A percentile compares a stretch with the other conserved stretches of the same genome.
Evolutionary conservation across 2,888 invertebrate genomes (phyloP).

Genomic region (Cataglyphis altisquamis): DNA sequence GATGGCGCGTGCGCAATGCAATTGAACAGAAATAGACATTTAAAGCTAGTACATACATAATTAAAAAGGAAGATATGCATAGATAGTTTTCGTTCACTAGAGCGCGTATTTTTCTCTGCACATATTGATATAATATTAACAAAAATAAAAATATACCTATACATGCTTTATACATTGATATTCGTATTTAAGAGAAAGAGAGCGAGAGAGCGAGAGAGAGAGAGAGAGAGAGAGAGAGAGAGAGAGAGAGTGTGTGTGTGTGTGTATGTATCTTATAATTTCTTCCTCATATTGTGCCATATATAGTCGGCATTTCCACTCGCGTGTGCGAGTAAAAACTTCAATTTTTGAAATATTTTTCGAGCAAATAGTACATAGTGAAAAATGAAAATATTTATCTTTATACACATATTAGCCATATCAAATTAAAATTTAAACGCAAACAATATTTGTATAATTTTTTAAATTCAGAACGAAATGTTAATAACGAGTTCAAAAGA

Average conservation of each 20-base stretch:
- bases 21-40: slow-evolving; percentile 77
- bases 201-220: too few relatives aligned
- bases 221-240: neutral
- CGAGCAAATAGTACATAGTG: neutral
- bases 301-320: neutral
- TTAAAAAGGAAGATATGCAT: neutral
- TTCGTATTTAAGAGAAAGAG: neutral
- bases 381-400: slow-evolving; percentile 17
- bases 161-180: neutral
- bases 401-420: neutral
- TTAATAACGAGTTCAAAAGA: slow-evolving; percentile 43
- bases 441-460: slow-evolving; percentile 21
- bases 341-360: neutral
- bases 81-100: neutral
- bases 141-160: neutral
- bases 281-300: neutral
- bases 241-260: neutral
- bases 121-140: neutral
- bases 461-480: slow-evolving; percentile 27
- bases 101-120: neutral
- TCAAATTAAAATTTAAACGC: slow-evolving; percentile 1
- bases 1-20: slow-evolving; percentile 92
- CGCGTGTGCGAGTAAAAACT: neutral
- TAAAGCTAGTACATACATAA: slow-evolving; percentile 7
- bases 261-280: too few relatives aligned